A percentile compares a stretch with the other conserved stretches of the same genome.
These are phyloP conservation scores for Microtus oregoni DNA, from an alignment of 2,113 vertebrate genomes.

Conservation along the genomic window DNA sequence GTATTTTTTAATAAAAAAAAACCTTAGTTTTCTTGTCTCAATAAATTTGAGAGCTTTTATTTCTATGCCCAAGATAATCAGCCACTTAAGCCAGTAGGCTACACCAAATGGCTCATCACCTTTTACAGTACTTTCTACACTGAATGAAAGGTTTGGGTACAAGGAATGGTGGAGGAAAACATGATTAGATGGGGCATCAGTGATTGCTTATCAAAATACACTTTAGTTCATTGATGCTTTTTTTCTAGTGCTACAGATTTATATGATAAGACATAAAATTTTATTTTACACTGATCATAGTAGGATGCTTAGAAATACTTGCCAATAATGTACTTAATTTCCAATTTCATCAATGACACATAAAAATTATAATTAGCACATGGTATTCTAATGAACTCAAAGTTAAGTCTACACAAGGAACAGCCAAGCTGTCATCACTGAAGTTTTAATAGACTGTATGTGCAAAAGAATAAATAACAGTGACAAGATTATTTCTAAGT, in stretches of 20 bases:
- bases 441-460: slow-evolving; percentile 1
- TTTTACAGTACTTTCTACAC: slow-evolving; percentile 3
- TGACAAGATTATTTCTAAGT: slow-evolving; percentile 50
- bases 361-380: slow-evolving; percentile 56
- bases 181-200: not conserved
- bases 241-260: not conserved
- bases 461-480: slow-evolving; percentile 56
- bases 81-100: not conserved
- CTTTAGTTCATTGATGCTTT: slow-evolving; percentile 42
- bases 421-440: slow-evolving; percentile 29
- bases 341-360: slow-evolving; percentile 42
- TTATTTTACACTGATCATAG: not conserved
- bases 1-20: not conserved
- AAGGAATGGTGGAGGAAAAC: not conserved
- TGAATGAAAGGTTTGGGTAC: not conserved
- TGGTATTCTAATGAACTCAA: slow-evolving; percentile 43
- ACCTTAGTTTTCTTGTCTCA: not conserved
- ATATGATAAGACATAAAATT: not conserved
- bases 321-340: slow-evolving; percentile 58
- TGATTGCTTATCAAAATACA: not conserved
- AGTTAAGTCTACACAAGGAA: slow-evolving; percentile 43
- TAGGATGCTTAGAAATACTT: slow-evolving; percentile 27
- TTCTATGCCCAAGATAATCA: slow-evolving; percentile 4
- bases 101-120: not conserved
- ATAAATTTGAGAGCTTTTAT: not conserved